Base-by-base conservation (phyloP, 2,113 vertebrate species). In the Copsychus sechellarum region DNA sequence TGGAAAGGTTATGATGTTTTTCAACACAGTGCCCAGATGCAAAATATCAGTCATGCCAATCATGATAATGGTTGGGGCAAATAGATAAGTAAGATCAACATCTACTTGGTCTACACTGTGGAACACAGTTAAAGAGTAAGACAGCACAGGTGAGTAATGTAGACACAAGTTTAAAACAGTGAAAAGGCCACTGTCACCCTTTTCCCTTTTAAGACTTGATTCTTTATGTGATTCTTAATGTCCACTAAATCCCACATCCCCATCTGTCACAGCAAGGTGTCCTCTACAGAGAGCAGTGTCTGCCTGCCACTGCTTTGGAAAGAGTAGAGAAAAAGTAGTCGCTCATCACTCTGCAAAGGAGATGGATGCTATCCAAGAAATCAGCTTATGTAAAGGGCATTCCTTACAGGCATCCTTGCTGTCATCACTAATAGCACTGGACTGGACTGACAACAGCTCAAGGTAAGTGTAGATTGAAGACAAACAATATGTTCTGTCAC, bases 381-480 rank as follows among this genome's bases (percentile, higher is more conserved):
- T 17, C 38, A 70, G 28, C 25, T 78, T 74, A 36, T 66, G 56
- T 78, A 60, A 83, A 74, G 64, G 67, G 2, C 5, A 15, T 81
- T 92, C 71, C 76, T 66, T 73, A 47, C 34, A 90, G 76, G n/a
- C 12, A 0, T 71, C 29, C 83, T 58, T 86, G 33, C 23, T 90
- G 64, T 77, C 65, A 77, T 90, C 60, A n/a, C 51, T 74, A 56
- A 51, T 66, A 88, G 60, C 43, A 23, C 50, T 6, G 14, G 67
- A 24, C 61, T 40, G 50, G 28, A 62, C 43, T 81, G 74, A 89
- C 83, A 88, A 61, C 29, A 47, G 54, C 74, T 88, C 36, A 86
- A 76, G 74, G 67, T 38, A 86, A 66, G 22, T 62, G 58, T 54
- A 84, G 57, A 65, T 76, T 76, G 76, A 86, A 94, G 86, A 80